Evolutionary conservation across 2,888 invertebrate species (phyloP).

Genomic region (Drosophila flavopinicola): DNA sequence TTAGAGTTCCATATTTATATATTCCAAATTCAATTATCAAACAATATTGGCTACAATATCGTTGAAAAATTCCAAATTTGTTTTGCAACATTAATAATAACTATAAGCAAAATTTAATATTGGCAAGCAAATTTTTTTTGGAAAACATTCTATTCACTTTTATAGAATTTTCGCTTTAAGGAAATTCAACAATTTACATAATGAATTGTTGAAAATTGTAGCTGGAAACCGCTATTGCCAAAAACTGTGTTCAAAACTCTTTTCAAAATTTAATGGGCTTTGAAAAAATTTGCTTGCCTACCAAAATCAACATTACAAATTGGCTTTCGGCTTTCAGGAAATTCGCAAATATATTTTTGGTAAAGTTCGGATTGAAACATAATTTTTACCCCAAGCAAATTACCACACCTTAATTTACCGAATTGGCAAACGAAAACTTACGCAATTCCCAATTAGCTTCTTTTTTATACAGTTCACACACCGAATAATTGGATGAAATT

Average conservation of each 20-base stretch:
- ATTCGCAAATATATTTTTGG: neutral
- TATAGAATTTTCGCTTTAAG: no score
- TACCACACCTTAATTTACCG: neutral
- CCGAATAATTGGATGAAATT: constrained; percentile 12
- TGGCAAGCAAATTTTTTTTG: constrained; percentile 5
- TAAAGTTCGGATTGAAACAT: constrained; percentile 1
- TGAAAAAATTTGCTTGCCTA: neutral
- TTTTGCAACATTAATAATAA: neutral
- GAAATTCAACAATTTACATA: no score
- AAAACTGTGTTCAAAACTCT: no score
- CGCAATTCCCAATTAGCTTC: neutral
- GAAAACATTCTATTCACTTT: no score
- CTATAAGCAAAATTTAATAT: neutral
- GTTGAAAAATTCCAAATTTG: neutral
- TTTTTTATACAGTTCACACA: constrained; percentile 20
- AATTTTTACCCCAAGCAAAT: neutral
- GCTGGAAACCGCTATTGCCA: no score
- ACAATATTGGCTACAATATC: neutral
- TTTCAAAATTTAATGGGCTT: neutral
- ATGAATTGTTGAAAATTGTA: no score
- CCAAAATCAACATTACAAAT: neutral
- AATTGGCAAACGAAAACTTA: constrained; percentile 14
- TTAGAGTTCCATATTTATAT: neutral
- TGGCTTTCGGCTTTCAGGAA: neutral
- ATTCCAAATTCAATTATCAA: neutral